phyloP scores from a whole-genome alignment of 2,888 invertebrate species.

The Tenthredo livida region DNA sequence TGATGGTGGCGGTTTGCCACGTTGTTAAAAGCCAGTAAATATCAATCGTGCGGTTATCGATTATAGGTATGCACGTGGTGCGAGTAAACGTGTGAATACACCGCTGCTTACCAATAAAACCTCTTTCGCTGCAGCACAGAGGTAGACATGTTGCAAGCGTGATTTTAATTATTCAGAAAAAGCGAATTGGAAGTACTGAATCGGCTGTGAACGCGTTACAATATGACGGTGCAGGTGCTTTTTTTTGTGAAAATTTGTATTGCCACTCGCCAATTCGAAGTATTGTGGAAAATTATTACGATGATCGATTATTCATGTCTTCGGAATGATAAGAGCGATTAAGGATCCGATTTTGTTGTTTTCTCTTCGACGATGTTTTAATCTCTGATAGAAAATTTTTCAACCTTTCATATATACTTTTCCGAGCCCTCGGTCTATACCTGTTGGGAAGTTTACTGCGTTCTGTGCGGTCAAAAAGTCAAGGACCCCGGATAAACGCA shows the following conservation, averaged over 20 bases:
- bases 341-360: neutral
- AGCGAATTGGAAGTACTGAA: neutral
- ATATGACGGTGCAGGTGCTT: neutral
- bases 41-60: conserved; percentile 40
- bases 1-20: neutral
- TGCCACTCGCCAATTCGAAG: neutral
- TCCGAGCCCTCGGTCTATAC: neutral
- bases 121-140: conserved; percentile 1
- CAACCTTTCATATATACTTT: neutral
- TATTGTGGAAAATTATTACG: neutral
- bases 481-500: conserved; percentile 45
- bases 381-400: neutral
- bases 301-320: neutral
- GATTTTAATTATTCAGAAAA: neutral
- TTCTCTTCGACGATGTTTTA: neutral
- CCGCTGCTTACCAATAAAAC: neutral
- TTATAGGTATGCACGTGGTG: neutral
- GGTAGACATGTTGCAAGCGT: neutral
- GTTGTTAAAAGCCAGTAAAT: conserved; percentile 27
- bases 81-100: conserved; percentile 16
- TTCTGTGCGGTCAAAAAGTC: conserved; percentile 41
- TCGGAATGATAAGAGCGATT: neutral
- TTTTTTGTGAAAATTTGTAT: neutral
- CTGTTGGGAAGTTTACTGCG: neutral
- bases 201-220: neutral